These are phyloP conservation scores for Drosophila seclusa DNA, from an alignment of 2,888 invertebrate species.

Conservation along the genomic window DNA sequence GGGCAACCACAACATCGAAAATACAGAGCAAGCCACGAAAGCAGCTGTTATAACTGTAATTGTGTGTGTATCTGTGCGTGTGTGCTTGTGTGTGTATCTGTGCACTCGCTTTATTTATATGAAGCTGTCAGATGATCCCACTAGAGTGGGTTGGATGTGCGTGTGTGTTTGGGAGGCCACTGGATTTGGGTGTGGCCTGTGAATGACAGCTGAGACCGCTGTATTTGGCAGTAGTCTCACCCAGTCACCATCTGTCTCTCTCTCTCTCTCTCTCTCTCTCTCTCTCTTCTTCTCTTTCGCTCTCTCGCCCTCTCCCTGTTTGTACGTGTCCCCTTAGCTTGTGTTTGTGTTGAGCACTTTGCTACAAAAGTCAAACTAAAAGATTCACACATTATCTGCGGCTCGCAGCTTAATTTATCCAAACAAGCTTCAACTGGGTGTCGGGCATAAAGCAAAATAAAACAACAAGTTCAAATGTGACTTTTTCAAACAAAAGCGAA, in stretches of 20 bases:
- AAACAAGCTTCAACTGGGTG: slow-evolving; percentile 1
- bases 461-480: neutral
- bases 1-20: slow-evolving; percentile 63
- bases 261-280: neutral
- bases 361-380: slow-evolving; percentile 20
- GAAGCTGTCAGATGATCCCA: slow-evolving; percentile 67
- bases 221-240: slow-evolving; percentile 40
- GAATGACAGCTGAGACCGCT: slow-evolving; percentile 65
- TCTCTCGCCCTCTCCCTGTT: too few relatives aligned
- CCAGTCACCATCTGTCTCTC: neutral
- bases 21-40: slow-evolving; percentile 26
- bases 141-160: slow-evolving; percentile 7
- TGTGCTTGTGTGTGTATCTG: slow-evolving; percentile 25
- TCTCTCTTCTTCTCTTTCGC: neutral
- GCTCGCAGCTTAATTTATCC: slow-evolving; percentile 10
- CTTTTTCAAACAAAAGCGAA: neutral
- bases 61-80: neutral
- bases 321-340: too few relatives aligned
- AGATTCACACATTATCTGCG: slow-evolving; percentile 18
- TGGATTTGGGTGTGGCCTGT: slow-evolving; percentile 40
- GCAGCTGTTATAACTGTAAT: slow-evolving; percentile 18
- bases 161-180: neutral
- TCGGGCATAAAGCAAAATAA: neutral
- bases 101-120: slow-evolving; percentile 69
- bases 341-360: slow-evolving; percentile 13